Base-by-base conservation (phyloP, 2,797 vertebrate species). In the Lagodon rhomboides region DNA sequence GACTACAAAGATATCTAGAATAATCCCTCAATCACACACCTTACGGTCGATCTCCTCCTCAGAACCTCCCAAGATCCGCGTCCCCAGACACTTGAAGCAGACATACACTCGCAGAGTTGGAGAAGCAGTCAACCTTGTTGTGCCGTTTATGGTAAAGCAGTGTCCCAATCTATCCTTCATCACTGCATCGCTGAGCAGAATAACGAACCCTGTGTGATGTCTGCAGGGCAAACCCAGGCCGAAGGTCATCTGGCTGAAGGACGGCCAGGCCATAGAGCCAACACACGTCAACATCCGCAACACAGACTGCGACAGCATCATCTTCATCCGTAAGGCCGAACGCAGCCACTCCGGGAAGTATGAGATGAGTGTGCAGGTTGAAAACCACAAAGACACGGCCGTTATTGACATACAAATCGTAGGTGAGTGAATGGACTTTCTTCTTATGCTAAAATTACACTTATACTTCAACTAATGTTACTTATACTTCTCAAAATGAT, bases 61-160 rank as follows among this genome's bases (percentile, higher is more conserved):
- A 99, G 98, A 99, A 90, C 93, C 96, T 79, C 98, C 98, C n/a
- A 99, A 98, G 93, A 99, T 99, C 89, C 97, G 98, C 3, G 94
- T 99, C 62, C 98, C 98, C 2, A 95, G 98, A 79, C 98, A 99
- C 82, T 92, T 99, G 93, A 99, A 99, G 91, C 97, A 98, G 94
- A 99, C 97, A 0, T 99, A 98, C 53, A 96, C 96, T 80, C 95
- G 97, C 71, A 97, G 93, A 92, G 98, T 99, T 70, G 98, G 98
- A 87, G 98, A 99, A 91, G 94, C 96, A 6, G 97, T 99, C 84
- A 99, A 99, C 91, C 96, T 99, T 3, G 97, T 99, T 50, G 97
- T 99, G 87, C 98, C 98, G 75, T 99, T 98, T 83, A 92, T 98
- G 95, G 98, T 99, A 96, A 94, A 70, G 12, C 3, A 17, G 44